Evolutionary conservation across 2,888 invertebrate genomes (phyloP).

Genomic region (Dryomyza anilis): DNA sequence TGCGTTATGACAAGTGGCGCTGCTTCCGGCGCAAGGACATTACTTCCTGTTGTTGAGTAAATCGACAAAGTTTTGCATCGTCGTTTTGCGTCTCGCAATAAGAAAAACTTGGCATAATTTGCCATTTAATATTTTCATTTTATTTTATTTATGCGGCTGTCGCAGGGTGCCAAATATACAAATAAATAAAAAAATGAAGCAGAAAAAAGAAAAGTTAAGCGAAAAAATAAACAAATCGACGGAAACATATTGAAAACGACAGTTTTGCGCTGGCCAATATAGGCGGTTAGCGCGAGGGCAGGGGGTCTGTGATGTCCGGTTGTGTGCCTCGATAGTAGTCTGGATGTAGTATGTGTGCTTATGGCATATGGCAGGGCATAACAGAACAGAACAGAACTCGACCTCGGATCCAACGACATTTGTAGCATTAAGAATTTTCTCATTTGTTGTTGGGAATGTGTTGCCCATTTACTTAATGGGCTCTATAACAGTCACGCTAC

Average conservation of each 20-base stretch:
- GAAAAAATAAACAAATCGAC: conserved; percentile 46
- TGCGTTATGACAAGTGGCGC: too few relatives aligned
- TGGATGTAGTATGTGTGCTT: too few relatives aligned
- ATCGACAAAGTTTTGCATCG: conserved; percentile 40
- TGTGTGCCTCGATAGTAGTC: conserved; percentile 2
- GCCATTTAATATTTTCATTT: conserved; percentile 44
- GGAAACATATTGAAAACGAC: conserved; percentile 51
- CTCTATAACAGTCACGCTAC: neutral
- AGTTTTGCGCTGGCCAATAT: conserved; percentile 28
- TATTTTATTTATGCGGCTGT: conserved; percentile 28
- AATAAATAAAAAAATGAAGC: neutral
- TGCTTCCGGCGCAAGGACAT: conserved; percentile 39
- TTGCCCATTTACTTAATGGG: neutral
- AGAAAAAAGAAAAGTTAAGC: neutral
- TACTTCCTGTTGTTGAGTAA: conserved; percentile 56
- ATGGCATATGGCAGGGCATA: too few relatives aligned
- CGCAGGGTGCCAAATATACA: neutral
- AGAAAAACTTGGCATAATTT: conserved; percentile 52
- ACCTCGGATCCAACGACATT: neutral
- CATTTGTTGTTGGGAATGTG: neutral
- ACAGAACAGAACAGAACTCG: too few relatives aligned
- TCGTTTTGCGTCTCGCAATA: conserved; percentile 2
- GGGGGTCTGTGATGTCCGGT: neutral
- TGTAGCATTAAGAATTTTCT: neutral
- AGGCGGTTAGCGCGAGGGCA: conserved; percentile 27